A percentile compares a stretch with the other conserved stretches of the same genome.
Conservation (phyloP, 2,797 vertebrate species). For the Phrynocephalus vlangalii region DNA sequence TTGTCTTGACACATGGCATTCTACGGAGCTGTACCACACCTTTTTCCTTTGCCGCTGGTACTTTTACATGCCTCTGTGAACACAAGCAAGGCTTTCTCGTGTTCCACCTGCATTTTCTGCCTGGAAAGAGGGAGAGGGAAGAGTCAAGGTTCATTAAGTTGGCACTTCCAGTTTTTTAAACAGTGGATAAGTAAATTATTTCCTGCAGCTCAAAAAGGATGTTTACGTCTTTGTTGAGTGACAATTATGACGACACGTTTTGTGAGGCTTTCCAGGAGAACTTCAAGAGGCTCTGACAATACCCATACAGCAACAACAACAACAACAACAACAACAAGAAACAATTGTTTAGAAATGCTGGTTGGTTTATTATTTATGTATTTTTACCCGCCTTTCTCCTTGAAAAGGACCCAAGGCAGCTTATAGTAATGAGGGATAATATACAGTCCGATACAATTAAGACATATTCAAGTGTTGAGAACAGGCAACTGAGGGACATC, state of each 20-base stretch:
- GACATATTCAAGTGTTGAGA: no score
- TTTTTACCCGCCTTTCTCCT: no score
- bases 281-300: constrained; percentile 64
- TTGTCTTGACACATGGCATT: constrained; percentile 14
- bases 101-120: constrained; percentile 31
- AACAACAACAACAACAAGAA: not conserved
- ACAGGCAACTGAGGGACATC: no score
- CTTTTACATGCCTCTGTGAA: constrained; percentile 26
- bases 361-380: no score
- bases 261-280: constrained; percentile 62
- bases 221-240: constrained; percentile 62
- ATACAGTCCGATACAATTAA: no score
- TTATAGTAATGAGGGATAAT: no score
- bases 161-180: constrained; percentile 69
- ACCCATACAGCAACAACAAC: constrained; percentile 35
- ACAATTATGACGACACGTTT: constrained; percentile 62
- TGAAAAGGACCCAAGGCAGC: no score
- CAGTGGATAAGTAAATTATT: constrained; percentile 66
- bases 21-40: not conserved
- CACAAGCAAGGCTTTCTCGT: constrained; percentile 31
- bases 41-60: constrained; percentile 11
- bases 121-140: constrained; percentile 28
- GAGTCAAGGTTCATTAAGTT: constrained; percentile 58
- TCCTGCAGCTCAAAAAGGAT: constrained; percentile 63
- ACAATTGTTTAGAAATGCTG: not conserved